A percentile compares a stretch with the other conserved stretches of the same genome.
phyloP scores from a whole-genome alignment of 1,140 invertebrate genomes.

The Cheumatopsyche charites region DNA sequence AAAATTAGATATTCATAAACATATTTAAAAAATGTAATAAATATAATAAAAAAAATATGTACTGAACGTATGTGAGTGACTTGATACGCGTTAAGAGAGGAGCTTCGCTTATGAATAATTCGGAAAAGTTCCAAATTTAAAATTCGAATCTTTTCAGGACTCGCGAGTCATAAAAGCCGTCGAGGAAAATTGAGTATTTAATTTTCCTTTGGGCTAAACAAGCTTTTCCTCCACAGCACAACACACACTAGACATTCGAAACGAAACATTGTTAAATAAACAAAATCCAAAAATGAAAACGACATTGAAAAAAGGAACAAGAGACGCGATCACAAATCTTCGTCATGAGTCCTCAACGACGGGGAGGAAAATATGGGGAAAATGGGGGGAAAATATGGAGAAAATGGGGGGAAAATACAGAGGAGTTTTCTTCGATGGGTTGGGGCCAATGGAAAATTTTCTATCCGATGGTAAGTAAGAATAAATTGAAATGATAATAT shows the following conservation, averaged over 20 bases:
- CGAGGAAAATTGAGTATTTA: conserved; percentile 44
- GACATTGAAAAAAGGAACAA: not conserved
- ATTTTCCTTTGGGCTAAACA: conserved; percentile 33
- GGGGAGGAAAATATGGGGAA: not conserved
- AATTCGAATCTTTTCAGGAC: conserved; percentile 40
- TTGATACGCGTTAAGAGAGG: not conserved
- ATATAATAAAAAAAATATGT: conserved; percentile 1
- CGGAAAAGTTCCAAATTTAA: conserved; percentile 47
- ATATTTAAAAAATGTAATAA: not conserved
- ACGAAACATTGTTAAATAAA: conserved; percentile 8
- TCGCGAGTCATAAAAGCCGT: conserved; percentile 41
- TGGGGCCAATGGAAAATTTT: conserved; percentile 39
- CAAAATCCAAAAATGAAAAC: conserved; percentile 16
- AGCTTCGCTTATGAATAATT: conserved; percentile 46
- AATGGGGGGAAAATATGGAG: conserved; percentile 9
- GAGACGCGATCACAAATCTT: conserved; percentile 25
- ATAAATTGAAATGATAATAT: conserved; percentile 49
- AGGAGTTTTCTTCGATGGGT: no score
- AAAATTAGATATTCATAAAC: no score
- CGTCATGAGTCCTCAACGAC: not conserved
- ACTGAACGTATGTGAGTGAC: not conserved
- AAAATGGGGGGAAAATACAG: not conserved
- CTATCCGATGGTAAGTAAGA: conserved; percentile 47
- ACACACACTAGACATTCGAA: not conserved
- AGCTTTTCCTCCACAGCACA: no score